Conservation (phyloP, 2,113 vertebrate genomes). For the Castor canadensis region DNA sequence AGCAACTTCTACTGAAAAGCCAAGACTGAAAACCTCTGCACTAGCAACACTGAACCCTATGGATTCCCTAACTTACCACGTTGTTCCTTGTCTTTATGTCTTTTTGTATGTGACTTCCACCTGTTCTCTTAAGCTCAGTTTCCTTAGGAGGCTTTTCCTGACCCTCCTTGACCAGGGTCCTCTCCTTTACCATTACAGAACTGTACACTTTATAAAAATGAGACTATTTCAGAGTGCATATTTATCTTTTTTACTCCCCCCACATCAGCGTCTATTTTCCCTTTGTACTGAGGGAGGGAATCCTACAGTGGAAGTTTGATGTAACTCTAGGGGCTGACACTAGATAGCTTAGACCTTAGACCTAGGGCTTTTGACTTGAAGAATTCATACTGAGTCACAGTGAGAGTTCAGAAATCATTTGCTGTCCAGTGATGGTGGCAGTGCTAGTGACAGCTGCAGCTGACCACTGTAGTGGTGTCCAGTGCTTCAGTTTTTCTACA, state of each 20-base stretch:
- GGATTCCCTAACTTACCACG: neutral
- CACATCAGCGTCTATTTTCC: too few relatives aligned
- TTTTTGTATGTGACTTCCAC: neutral
- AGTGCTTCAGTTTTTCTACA: neutral
- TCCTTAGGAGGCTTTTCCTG: neutral
- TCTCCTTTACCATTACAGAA: neutral
- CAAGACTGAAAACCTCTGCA: neutral
- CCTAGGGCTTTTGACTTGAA: neutral
- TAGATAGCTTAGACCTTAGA: neutral
- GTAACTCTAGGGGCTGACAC: too few relatives aligned
- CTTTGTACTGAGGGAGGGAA: neutral
- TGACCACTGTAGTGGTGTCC: neutral
- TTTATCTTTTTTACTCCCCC: neutral
- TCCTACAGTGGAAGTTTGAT: too few relatives aligned
- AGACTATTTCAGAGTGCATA: neutral
- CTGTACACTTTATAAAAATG: neutral
- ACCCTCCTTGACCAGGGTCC: neutral
- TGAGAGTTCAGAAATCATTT: neutral
- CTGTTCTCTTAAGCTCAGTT: neutral
- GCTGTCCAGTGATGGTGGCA: too few relatives aligned
- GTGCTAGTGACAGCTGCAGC: neutral
- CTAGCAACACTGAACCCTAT: fast-evolving
- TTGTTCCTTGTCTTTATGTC: neutral
- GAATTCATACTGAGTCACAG: neutral
- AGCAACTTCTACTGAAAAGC: neutral